Base-by-base conservation (phyloP, 1,140 invertebrate genomes). In the Drosophila parabipectinata region DNA sequence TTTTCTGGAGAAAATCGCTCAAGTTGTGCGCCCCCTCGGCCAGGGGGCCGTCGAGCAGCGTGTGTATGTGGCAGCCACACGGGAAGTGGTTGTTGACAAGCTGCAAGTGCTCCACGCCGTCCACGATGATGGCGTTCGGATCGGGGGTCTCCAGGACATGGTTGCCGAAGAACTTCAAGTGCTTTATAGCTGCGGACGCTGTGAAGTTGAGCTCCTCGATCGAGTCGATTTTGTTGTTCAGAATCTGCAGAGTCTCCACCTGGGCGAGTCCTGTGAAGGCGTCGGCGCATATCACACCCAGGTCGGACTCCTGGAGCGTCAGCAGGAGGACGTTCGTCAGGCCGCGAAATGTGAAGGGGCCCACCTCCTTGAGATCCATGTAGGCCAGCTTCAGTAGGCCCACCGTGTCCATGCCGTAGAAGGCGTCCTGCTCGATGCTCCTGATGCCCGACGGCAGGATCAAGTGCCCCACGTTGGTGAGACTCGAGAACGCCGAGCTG, bases 191-290 rank as follows among this genome's bases (percentile, higher is more conserved):
- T 63, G 95, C 95, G 28, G 95, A 94, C 12, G 93, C 92, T 1
- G 93, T 93, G 18, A 97, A 92, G 57, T 95, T 94, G 0, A 97
- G 91, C 73, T 95, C 95, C 79, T 96, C 95, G 14, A 97, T 94
- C 0, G 94, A 93, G 72, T 97, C 96, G 52, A 97, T 96, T 89
- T 97, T 97, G 88, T 97, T 97, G 84, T 97, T 97, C 4, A 96
- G 91, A 54, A 97, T 94, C 79, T 96, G 96, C 3, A 97, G 88
- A 37, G 92, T 94, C 10, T 95, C 94, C 2, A 97, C 94, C 67
- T 94, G 93, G 4, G 93, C 92, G 3, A 97, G 92, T 0, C 95
- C 96, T 9, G 94, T 94, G 77, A 97, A 97, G 0, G 95, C 95
- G 30, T 95, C 94, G 0, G 94, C 93, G 32, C 94, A 93, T 32